phyloP scores from a whole-genome alignment of 2,113 vertebrate genomes.

The Hemiscyllium ocellatum region DNA sequence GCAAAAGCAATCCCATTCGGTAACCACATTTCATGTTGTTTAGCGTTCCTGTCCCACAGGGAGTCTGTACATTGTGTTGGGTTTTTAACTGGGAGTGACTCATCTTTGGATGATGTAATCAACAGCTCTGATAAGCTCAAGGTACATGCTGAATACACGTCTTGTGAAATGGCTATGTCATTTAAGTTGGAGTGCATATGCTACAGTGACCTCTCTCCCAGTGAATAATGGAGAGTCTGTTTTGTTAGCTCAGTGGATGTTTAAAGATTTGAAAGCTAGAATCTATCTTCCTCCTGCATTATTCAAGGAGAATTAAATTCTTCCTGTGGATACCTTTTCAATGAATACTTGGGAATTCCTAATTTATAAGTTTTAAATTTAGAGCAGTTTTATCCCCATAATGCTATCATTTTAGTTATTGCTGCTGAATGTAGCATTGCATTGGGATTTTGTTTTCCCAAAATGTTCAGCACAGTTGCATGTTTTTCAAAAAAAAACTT shows the following conservation, averaged over 20 bases:
- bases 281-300: not conserved
- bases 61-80: not conserved
- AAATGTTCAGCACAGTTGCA: not conserved
- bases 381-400: not conserved
- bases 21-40: slow-evolving; percentile 42
- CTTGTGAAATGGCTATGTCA: slow-evolving; percentile 2
- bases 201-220: not conserved
- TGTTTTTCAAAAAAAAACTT: not conserved
- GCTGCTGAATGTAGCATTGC: not conserved
- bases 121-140: slow-evolving; percentile 40
- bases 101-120: slow-evolving; percentile 55
- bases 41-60: slow-evolving; percentile 41
- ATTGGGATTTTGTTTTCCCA: not conserved
- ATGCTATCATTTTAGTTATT: not conserved
- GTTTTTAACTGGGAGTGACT: slow-evolving; percentile 51
- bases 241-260: not conserved
- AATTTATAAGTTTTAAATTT: not conserved
- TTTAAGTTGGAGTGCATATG: not conserved
- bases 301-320: not conserved
- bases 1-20: slow-evolving; percentile 49
- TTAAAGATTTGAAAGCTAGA: not conserved
- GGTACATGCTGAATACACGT: not conserved
- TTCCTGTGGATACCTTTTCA: not conserved
- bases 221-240: not conserved
- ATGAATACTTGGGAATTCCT: not conserved